A percentile compares a stretch with the other conserved stretches of the same genome.
Conservation (phyloP, 2,797 vertebrate genomes). For the Cichlasoma orientale region DNA sequence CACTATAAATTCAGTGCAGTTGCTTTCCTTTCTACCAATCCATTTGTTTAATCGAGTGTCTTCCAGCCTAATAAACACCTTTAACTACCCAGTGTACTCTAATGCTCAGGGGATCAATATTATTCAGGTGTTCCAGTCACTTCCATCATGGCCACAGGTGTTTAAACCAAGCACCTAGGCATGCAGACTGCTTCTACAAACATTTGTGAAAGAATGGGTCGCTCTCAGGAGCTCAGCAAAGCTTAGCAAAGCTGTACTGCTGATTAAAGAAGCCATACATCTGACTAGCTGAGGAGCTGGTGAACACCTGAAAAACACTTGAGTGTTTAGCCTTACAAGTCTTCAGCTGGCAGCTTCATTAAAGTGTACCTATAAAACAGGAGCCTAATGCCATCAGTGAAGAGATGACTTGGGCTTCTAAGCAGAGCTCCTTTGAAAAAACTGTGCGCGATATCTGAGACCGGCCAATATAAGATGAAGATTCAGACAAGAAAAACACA, state of each 20-base stretch:
- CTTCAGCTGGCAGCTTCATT: neutral
- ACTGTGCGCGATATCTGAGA: neutral
- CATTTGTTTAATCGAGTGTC: neutral
- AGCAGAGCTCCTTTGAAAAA: no score
- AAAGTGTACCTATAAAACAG: neutral
- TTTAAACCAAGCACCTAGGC: no score
- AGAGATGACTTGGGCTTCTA: no score
- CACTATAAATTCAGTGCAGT: neutral
- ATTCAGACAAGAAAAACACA: neutral
- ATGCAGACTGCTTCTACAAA: no score
- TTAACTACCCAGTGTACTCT: no score
- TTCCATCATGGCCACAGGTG: no score
- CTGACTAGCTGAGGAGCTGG: neutral
- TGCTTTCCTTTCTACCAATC: neutral
- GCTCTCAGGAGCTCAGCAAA: neutral
- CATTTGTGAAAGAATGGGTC: no score
- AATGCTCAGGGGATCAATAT: no score
- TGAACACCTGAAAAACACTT: neutral
- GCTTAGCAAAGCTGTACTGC: neutral
- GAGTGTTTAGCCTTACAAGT: neutral
- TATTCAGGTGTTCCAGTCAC: no score
- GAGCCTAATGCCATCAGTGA: neutral
- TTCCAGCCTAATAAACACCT: no score
- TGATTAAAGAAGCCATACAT: neutral
- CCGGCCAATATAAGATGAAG: neutral